Evolutionary conservation across 2,113 vertebrate genomes (phyloP).

Genomic region (Anhinga anhinga): DNA sequence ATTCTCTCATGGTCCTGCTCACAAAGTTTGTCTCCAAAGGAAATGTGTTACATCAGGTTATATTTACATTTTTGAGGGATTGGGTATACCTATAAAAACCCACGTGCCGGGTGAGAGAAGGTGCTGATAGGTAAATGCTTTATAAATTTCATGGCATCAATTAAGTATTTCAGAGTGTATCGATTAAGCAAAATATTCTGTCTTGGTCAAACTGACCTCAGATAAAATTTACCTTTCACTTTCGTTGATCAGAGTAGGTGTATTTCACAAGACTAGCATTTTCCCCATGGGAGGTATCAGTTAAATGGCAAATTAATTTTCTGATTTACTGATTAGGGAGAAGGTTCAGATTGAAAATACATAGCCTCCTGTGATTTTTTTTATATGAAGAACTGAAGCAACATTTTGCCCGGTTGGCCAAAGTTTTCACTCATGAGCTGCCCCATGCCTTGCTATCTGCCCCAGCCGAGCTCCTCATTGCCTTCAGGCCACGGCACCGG

Average conservation of each 20-base stretch:
- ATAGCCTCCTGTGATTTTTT: not conserved
- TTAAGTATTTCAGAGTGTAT: not conserved
- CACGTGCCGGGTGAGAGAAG: not conserved
- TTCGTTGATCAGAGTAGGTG: not conserved
- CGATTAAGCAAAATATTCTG: not conserved
- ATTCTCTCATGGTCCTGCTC: not conserved
- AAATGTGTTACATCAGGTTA: not conserved
- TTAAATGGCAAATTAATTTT: not conserved
- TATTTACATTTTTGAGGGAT: not conserved
- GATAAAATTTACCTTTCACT: not conserved
- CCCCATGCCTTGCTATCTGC: fast-evolving
- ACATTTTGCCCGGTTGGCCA: not conserved
- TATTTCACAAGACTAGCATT: not conserved
- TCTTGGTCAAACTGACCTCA: not conserved
- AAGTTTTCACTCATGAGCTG: not conserved
- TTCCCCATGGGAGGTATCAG: not conserved
- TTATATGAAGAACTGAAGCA: not conserved
- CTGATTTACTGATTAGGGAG: not conserved
- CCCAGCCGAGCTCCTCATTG: not conserved
- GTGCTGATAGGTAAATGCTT: not conserved
- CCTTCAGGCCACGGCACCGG: not conserved
- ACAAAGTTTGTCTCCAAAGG: not conserved
- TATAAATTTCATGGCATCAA: not conserved
- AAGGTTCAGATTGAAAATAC: not conserved
- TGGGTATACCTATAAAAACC: not conserved